These are phyloP conservation scores for Liopterus haemorrhoidalis DNA, from an alignment of 2,888 invertebrate genomes.

Conservation along the genomic window DNA sequence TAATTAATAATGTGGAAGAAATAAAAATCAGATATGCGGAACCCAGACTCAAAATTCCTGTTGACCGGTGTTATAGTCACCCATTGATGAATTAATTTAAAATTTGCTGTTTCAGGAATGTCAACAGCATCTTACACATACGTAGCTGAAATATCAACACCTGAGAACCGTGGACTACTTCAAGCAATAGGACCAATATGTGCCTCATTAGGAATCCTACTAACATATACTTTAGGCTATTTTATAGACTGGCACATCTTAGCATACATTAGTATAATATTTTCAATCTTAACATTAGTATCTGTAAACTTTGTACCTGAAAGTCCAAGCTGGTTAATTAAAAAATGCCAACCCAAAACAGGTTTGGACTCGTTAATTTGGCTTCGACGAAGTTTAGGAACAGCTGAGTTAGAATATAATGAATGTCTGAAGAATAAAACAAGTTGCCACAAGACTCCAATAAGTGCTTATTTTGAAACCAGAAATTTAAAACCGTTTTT, in stretches of 20 bases:
- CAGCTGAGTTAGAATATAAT: conserved; percentile 59
- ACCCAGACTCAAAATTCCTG: too few relatives aligned
- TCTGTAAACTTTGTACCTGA: conserved; percentile 62
- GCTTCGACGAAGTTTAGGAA: conserved; percentile 57
- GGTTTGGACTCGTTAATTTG: conserved; percentile 59
- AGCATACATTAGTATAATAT: conserved; percentile 57
- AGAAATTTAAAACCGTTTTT: conserved; percentile 63
- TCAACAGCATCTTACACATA: conserved; percentile 63
- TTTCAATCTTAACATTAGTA: conserved; percentile 52
- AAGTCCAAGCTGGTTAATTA: conserved; percentile 62
- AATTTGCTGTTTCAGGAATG: conserved; percentile 64
- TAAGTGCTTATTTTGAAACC: conserved; percentile 45
- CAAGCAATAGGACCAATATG: conserved; percentile 65
- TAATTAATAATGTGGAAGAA: too few relatives aligned
- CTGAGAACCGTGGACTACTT: conserved; percentile 61
- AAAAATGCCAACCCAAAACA: conserved; percentile 53
- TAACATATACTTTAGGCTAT: conserved; percentile 63
- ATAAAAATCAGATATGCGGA: too few relatives aligned
- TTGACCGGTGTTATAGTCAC: too few relatives aligned
- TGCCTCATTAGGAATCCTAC: conserved; percentile 65
- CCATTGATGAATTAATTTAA: too few relatives aligned
- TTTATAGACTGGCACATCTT: conserved; percentile 61
- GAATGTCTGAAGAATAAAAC: conserved; percentile 52
- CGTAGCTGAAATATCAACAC: conserved; percentile 63
- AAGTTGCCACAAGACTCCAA: conserved; percentile 27